phyloP scores from a whole-genome alignment of 2,797 vertebrate species.

The Myotis pilosus region DNA sequence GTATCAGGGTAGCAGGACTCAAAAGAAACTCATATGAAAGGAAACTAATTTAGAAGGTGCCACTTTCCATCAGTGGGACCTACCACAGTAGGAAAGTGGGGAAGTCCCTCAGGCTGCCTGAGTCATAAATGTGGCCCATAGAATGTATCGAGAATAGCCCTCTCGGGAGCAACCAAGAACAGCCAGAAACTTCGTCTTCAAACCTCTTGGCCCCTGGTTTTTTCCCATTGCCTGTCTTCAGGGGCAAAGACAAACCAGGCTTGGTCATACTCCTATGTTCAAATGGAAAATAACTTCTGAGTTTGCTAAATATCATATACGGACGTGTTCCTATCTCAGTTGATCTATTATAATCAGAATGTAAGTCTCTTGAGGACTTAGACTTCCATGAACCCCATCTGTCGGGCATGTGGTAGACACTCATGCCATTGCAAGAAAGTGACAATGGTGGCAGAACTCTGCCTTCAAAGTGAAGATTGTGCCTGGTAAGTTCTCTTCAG shows the following conservation, averaged over 20 bases:
- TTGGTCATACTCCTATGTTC: background rate
- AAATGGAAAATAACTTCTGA: background rate
- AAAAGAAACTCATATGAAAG: constrained; percentile 10
- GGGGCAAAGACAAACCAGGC: background rate
- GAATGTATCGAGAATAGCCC: background rate
- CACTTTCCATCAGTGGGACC: constrained; percentile 20
- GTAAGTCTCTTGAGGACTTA: background rate
- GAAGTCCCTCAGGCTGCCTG: background rate
- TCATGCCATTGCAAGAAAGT: accelerated
- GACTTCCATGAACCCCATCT: background rate
- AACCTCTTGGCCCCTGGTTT: background rate
- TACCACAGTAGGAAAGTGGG: background rate
- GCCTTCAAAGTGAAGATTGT: background rate
- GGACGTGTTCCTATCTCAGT: background rate
- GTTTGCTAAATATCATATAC: background rate
- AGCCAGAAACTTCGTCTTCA: background rate
- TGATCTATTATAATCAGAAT: background rate
- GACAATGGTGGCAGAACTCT: background rate
- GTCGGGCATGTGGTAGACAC: accelerated
- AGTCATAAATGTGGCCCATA: background rate
- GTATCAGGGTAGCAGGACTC: background rate
- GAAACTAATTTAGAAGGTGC: background rate
- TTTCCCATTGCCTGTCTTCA: background rate
- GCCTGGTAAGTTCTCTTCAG: background rate
- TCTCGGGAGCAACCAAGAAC: background rate